Base-by-base conservation (phyloP, 1,140 invertebrate genomes). In the Drosophila athabasca region DNA sequence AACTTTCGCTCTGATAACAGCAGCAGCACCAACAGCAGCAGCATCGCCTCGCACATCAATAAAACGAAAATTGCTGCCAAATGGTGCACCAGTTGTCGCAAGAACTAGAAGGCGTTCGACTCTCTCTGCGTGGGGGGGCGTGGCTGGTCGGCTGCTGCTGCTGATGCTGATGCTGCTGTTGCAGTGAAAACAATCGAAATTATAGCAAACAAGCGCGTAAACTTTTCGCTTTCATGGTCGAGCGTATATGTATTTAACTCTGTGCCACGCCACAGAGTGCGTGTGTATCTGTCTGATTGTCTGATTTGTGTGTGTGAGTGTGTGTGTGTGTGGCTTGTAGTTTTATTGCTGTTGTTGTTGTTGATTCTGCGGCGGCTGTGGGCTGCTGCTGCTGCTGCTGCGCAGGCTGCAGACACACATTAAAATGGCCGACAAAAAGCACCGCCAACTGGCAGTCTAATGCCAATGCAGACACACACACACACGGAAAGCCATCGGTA, bases 101-200 rank as follows among this genome's bases (percentile, higher is more conserved):
- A 41, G 62, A 57, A 13, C 49, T 31, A 55, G 39, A 75, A 75
- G 67, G 53, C 53, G 24, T 50, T 24, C 44, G 50, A 46, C 17
- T 73, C 62, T 73, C 62, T 68, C 44, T 75, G 26, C 44, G 22
- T 43, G 22, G 17, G 59, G 41, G 59, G 41, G 41, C 60, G 48
- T 69, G 51, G 64, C 44, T 9, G 44, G 22, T 49, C 54, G 44
- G 52, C 11, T 52, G 67, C 41, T 17, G 19, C 62, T n/a, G 6
- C 15, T 31, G 74, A 51, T 69, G 70, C 58, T 41, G n/a, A n/a
- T n/a, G 50, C 41, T 69, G 57, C 67, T 55, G 57, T 59, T 65
- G 67, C 76, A 88, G 84, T 79, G 76, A 87, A 88, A 87, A 87
- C 83, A 87, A 87, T 87, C 83, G 83, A 88, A 87, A 87, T 87